A percentile compares a stretch with the other conserved stretches of the same genome.
Conservation (phyloP, 2,888 invertebrate species). For the Heteromurus nitidus region DNA sequence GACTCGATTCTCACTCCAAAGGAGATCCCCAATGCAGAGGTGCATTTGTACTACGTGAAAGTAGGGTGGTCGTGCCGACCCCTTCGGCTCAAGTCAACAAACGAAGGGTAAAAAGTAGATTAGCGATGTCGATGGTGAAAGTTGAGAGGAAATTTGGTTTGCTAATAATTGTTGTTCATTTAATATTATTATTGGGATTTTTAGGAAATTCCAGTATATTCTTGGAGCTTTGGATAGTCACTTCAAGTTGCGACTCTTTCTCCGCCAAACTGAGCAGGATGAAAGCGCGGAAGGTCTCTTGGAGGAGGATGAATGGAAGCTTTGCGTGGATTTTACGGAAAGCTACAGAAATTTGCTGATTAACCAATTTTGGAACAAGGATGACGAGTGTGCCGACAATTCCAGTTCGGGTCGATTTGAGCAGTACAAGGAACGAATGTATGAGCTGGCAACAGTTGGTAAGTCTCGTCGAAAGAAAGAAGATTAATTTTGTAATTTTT, state of each 20-base stretch:
- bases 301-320: slow-evolving; percentile 46
- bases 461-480: too few species aligned
- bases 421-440: slow-evolving; percentile 51
- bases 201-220: slow-evolving; percentile 46
- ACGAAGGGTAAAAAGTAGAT: slow-evolving; percentile 48
- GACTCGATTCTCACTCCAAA: slow-evolving; percentile 46
- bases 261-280: not conserved
- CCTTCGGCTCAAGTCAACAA: not conserved
- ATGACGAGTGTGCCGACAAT: not conserved
- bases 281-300: slow-evolving; percentile 3
- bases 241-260: slow-evolving; percentile 27
- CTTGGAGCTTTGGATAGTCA: slow-evolving; percentile 45
- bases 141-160: not conserved
- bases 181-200: not conserved
- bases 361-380: slow-evolving; percentile 48
- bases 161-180: not conserved
- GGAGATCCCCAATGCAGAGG: slow-evolving; percentile 37
- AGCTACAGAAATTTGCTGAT: slow-evolving; percentile 52
- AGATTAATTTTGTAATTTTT: too few species aligned
- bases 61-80: slow-evolving; percentile 43
- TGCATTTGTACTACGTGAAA: slow-evolving; percentile 35
- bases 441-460: slow-evolving; percentile 48
- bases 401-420: slow-evolving; percentile 15
- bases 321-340: slow-evolving; percentile 42
- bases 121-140: too few species aligned